Evolutionary conservation across 2,113 vertebrate species (phyloP).

Genomic region (Pseudopodoces humilis): DNA sequence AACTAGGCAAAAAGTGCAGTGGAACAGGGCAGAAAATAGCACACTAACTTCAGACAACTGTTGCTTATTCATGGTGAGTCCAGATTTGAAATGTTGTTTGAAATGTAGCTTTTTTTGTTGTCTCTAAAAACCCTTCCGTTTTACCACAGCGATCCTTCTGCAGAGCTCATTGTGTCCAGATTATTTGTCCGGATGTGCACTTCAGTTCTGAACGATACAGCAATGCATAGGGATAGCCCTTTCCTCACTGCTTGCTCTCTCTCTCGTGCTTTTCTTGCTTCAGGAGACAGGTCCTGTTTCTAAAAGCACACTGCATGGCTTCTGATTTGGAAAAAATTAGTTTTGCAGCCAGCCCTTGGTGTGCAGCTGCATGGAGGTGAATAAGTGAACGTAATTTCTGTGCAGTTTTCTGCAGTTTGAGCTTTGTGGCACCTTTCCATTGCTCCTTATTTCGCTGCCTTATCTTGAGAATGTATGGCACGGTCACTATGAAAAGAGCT

Average conservation of each 20-base stretch:
- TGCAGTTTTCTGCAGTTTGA: constrained; percentile 52
- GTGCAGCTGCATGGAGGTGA: background rate
- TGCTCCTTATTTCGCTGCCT: constrained; percentile 55
- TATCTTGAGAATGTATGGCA: constrained; percentile 71
- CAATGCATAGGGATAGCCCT: background rate
- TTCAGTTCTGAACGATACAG: background rate
- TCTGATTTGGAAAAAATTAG: constrained; percentile 10
- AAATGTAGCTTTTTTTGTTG: constrained; percentile 43
- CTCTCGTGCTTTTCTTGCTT: constrained; percentile 9
- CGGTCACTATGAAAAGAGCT: constrained; percentile 76
- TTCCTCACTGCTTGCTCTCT: constrained; percentile 14
- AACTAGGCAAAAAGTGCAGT: constrained; percentile 76
- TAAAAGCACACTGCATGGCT: constrained; percentile 11
- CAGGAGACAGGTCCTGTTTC: constrained; percentile 32
- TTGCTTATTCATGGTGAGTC: constrained; percentile 80
- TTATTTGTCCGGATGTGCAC: constrained; percentile 49
- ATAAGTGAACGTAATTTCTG: background rate
- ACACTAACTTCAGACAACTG: constrained; percentile 73
- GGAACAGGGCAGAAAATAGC: constrained; percentile 76
- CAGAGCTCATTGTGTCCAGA: constrained; percentile 35
- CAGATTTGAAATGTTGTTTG: constrained; percentile 64
- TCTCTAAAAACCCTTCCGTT: constrained; percentile 49
- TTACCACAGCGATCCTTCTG: constrained; percentile 14
- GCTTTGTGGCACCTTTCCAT: constrained; percentile 59
- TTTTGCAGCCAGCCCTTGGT: constrained; percentile 35